Percentiles rank a stretch among this genome's conserved stretches.
Conservation (phyloP, 30 jellyfish, hydroid and myxozoan genomes). For the Cassiopea andromeda region DNA sequence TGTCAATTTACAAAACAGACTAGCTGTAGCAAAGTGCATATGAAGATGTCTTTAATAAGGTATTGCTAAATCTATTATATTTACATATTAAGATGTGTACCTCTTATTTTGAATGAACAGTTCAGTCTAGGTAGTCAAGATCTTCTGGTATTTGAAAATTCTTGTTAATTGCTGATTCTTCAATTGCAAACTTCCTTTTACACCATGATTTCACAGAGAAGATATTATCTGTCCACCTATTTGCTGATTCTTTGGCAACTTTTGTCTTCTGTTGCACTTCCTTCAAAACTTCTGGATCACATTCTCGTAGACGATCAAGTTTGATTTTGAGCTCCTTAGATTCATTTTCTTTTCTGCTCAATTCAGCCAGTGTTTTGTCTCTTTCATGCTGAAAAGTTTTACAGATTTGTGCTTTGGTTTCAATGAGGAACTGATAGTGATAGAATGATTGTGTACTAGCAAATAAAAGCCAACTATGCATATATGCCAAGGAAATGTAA, state of each 20-base stretch:
- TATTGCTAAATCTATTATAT: neutral
- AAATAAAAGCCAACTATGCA: too few species aligned
- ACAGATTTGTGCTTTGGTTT: neutral
- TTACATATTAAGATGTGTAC: neutral
- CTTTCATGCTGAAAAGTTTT: slow-evolving; percentile 74
- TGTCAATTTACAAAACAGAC: neutral
- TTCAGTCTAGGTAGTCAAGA: slow-evolving; percentile 82
- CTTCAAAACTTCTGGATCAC: slow-evolving; percentile 95
- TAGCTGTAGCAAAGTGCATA: neutral
- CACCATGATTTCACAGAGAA: slow-evolving; percentile 94
- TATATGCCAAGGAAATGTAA: too few species aligned
- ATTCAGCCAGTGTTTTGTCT: slow-evolving; percentile 39
- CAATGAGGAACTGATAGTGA: neutral
- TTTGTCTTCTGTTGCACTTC: slow-evolving; percentile 64
- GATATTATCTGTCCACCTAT: slow-evolving; percentile 98
- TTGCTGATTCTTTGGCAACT: slow-evolving; percentile 90
- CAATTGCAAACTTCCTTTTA: slow-evolving; percentile 84
- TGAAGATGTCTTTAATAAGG: neutral
- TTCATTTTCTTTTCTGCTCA: slow-evolving; percentile 58
- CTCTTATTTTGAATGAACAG: neutral
- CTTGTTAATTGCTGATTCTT: slow-evolving; percentile 77
- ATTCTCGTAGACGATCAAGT: slow-evolving; percentile 80
- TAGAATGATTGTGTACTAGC: too few species aligned
- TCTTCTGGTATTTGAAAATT: slow-evolving; percentile 98
- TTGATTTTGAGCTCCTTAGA: slow-evolving; percentile 34